Evolutionary conservation across 1,140 invertebrate species (phyloP).

Genomic region (Drosophila orena): DNA sequence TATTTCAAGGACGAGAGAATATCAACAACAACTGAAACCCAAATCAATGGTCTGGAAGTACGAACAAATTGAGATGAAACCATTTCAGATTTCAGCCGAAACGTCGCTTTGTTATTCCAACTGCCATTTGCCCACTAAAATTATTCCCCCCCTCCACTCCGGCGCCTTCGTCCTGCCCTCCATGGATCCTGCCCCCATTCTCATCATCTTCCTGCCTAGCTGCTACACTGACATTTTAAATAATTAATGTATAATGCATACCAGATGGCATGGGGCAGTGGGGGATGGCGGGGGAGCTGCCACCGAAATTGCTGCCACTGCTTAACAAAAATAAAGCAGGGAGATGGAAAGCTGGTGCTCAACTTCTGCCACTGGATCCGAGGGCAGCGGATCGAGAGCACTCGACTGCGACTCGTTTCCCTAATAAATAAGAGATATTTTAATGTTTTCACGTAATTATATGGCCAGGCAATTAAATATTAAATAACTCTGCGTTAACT

Average conservation of each 20-base stretch:
- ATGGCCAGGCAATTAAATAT: constrained; percentile 78
- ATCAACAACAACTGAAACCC: background rate
- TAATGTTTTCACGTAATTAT: constrained; percentile 83
- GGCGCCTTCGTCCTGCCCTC: background rate
- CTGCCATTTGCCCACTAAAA: constrained; percentile 34
- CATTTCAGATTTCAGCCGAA: constrained; percentile 35
- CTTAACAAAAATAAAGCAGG: constrained; percentile 69
- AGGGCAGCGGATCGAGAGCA: constrained; percentile 4
- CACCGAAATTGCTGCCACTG: constrained; percentile 56
- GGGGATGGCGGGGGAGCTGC: constrained; percentile 1
- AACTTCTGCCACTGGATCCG: constrained; percentile 36
- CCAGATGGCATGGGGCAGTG: constrained; percentile 27
- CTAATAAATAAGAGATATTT: constrained; percentile 78
- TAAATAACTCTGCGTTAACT: constrained; percentile 68
- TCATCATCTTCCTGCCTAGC: constrained; percentile 72
- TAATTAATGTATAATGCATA: constrained; percentile 81
- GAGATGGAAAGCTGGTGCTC: constrained; percentile 25
- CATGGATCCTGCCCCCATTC: constrained; percentile 17
- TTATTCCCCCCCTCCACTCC: constrained; percentile 1
- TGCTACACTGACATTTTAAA: constrained; percentile 80
- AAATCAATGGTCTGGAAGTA: constrained; percentile 34
- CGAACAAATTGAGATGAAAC: constrained; percentile 18
- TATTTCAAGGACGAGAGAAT: background rate
- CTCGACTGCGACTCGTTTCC: constrained; percentile 17
- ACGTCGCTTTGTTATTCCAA: constrained; percentile 37